Conservation (phyloP, 2,113 vertebrate genomes). For the Platichthys flesus region DNA sequence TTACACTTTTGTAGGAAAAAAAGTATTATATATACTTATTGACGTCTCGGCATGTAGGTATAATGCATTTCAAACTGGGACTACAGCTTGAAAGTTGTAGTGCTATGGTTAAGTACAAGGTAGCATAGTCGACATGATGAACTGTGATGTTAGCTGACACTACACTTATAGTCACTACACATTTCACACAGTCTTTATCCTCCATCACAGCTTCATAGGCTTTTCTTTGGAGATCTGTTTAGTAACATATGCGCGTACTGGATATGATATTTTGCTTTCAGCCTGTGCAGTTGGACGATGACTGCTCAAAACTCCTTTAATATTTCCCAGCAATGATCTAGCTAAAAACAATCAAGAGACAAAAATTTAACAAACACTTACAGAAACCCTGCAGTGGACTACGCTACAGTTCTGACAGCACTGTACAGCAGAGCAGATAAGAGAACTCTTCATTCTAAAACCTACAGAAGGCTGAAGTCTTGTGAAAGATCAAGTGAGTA, state of each 20-base stretch:
- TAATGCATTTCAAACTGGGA: neutral
- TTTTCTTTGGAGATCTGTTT: neutral
- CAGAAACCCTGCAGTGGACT: neutral
- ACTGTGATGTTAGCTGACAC: neutral
- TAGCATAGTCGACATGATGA: constrained; percentile 3
- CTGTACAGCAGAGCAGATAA: neutral
- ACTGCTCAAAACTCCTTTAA: neutral
- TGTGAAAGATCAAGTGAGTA: neutral
- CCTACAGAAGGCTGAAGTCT: neutral
- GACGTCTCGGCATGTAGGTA: neutral
- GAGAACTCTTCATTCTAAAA: neutral
- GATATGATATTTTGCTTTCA: neutral
- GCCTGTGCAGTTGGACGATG: neutral
- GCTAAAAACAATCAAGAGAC: neutral
- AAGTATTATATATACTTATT: neutral
- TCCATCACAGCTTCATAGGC: neutral
- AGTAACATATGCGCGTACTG: neutral
- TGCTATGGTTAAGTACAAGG: neutral
- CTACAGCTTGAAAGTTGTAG: neutral
- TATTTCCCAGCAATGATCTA: neutral
- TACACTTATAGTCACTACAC: too few species aligned
- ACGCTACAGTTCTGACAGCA: neutral
- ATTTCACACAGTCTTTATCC: neutral
- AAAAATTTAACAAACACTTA: neutral
- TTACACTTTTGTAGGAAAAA: neutral